Evolutionary conservation across 2,113 vertebrate species (phyloP).

Genomic region (Apeltes quadracus): DNA sequence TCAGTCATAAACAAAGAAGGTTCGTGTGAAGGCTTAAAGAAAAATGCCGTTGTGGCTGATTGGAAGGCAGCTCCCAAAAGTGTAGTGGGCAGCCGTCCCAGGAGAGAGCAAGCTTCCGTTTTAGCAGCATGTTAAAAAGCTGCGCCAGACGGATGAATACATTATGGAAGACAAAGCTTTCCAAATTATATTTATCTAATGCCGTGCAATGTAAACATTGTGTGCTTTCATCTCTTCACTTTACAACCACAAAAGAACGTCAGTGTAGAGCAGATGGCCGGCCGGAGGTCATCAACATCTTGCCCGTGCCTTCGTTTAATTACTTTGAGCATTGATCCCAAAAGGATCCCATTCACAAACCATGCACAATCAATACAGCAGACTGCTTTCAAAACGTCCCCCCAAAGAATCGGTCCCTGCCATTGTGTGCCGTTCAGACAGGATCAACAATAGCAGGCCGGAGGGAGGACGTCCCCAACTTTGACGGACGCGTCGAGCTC

Average conservation of each 20-base stretch:
- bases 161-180: not conserved
- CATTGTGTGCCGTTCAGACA: conserved; percentile 41
- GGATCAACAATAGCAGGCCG: conserved; percentile 39
- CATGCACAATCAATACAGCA: conserved; percentile 65
- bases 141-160: too few relatives aligned
- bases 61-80: too few relatives aligned
- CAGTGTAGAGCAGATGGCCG: conserved; percentile 50
- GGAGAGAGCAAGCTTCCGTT: not conserved
- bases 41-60: too few relatives aligned
- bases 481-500: conserved; percentile 15
- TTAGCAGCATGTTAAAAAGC: not conserved
- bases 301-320: conserved; percentile 24
- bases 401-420: conserved; percentile 25
- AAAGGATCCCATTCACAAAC: conserved; percentile 50
- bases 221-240: not conserved
- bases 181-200: not conserved
- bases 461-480: conserved; percentile 38
- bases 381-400: conserved; percentile 33
- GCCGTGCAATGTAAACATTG: not conserved
- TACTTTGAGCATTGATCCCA: conserved; percentile 42
- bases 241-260: not conserved
- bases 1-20: too few relatives aligned
- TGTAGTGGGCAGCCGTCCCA: too few relatives aligned
- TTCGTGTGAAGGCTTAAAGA: too few relatives aligned
- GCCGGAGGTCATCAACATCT: not conserved